Percentiles rank a stretch among this genome's conserved stretches.
phyloP scores from a whole-genome alignment of 2,888 invertebrate species.

The Mesorhabditis spiculigera region DNA sequence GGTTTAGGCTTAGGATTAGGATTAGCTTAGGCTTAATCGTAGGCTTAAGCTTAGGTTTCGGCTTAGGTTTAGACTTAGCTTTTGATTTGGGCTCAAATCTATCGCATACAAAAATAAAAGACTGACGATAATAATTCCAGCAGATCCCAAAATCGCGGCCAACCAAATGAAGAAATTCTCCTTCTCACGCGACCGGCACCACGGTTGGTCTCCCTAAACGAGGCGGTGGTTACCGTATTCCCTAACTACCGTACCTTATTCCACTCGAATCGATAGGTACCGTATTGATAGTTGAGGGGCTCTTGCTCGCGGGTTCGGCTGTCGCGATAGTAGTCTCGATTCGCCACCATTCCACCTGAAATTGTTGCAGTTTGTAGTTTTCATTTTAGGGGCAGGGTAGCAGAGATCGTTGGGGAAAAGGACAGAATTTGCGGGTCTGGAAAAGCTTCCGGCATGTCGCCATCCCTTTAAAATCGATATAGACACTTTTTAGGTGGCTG shows the following conservation, averaged over 20 bases:
- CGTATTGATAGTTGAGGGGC: conserved; percentile 3
- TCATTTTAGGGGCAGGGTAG: too few species aligned
- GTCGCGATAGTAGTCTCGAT: conserved; percentile 26
- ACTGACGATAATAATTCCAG: conserved; percentile 31
- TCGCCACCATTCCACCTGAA: conserved; percentile 44
- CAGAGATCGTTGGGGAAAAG: too few species aligned
- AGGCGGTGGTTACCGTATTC: conserved; percentile 10
- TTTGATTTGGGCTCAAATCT: neutral
- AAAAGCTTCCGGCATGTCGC: too few species aligned
- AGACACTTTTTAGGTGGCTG: too few species aligned
- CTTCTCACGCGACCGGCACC: conserved; percentile 55
- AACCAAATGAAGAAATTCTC: conserved; percentile 57
- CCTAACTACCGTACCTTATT: conserved; percentile 27
- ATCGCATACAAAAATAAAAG: conserved; percentile 18
- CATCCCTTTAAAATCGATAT: too few species aligned
- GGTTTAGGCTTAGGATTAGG: neutral
- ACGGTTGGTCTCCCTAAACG: conserved; percentile 48
- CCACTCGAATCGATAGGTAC: conserved; percentile 53
- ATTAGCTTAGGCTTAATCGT: neutral
- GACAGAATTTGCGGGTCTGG: too few species aligned
- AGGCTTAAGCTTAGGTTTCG: neutral
- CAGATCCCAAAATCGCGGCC: conserved; percentile 41
- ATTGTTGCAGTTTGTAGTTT: too few species aligned
- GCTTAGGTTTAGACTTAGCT: neutral
- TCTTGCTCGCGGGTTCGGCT: conserved; percentile 20